Base-by-base conservation (phyloP, 2,888 invertebrate genomes). In the Scelioninae gen. 2 region DNA sequence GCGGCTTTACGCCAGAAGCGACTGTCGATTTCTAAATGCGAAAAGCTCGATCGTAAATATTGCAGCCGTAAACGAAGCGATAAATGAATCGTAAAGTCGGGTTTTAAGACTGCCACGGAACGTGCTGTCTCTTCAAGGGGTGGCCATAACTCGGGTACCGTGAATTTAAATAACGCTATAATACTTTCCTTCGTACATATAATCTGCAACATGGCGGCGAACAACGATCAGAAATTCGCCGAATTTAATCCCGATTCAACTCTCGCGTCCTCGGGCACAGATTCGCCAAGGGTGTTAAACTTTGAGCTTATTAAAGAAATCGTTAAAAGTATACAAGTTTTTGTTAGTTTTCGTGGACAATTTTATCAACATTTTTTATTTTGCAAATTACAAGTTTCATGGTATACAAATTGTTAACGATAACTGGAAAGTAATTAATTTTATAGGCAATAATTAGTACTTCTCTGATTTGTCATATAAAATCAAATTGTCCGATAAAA, bases 21-120 rank as follows among this genome's bases (percentile, higher is more conserved):
- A 73, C 75, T 71, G 60, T 76, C 64, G 74, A 72, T 70, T 72
- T 64, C 65, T 45, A 73, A 63, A 65, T 22, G 64, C 39, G 50
- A 65, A 57, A 61, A 72, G 67, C 76, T 46, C 45, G 77, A 78
- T 80, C 78, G 78, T 80, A 79, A 80, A 79, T 74, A 78, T 78
- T 79, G 77, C 76, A 73, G 72, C 74, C 77, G 76, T 77, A 78
- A 78, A 78, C 73, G 75, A 72, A 73, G 75, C 79, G 73, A 78
- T 80, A 80, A 80, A 79, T 79, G 80, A 79, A 79, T 78, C 78
- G 78, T 80, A 80, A 80, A 79, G 77, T 61, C 64, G 57, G 68
- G 71, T 72, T 77, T 76, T 76, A 77, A 75, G 78, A 70, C 61
- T 68, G 25, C 31, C 11, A 22, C 19, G 43, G 52, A 52, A 67